Base-by-base conservation (phyloP, 1,140 invertebrate species). In the Drosophila sulfurigaster region DNA sequence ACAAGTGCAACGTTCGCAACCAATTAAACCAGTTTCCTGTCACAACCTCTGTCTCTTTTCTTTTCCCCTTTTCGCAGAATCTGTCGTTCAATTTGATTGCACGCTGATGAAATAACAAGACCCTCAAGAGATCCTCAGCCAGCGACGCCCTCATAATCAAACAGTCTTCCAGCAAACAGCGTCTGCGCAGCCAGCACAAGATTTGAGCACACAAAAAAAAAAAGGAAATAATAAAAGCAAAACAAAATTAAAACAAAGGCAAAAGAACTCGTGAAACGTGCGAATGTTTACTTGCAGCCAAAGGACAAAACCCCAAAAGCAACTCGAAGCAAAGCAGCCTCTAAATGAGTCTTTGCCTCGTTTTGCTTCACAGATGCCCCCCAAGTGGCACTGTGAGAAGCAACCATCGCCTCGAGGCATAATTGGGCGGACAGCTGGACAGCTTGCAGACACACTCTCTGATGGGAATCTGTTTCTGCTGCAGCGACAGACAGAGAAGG, bases 1-100 rank as follows among this genome's bases (percentile, higher is more conserved):
- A 59, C 81, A 81, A 85, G 78, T 83, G 74, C 78, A 65, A 25
- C 69, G 74, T 86, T 85, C 63, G 64, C 82, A 85, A 81, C 78
- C 82, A 83, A 83, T 83, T 83, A 83, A 85, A 85, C 82, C 69
- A 83, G 80, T 82, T 82, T 82, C 80, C 80, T 82, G 80, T 82
- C 70, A 68, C 65, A 38, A 51, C 13, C 48, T 11, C 28, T 11
- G 20, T 52, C 52, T 41, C 43, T 52, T 63, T 64, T 25, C 20
- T 25, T n/a, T 38, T 64, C 52, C 52, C 35, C 15, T 41, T 43
- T 72, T 82, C 58, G 45, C 75, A 65, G 71, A 75, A 82, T 56
- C 54, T 65, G 20, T 16, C 25, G 32, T 51, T 60, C 46, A 69
- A 68, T 63, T 77, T 77, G 81, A 82, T 79, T 82, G 56, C 81